Percentiles rank a stretch among this genome's conserved stretches.
Conservation (phyloP, 92 coral and sea anemone species). For the Anthopleura xanthogrammica region DNA sequence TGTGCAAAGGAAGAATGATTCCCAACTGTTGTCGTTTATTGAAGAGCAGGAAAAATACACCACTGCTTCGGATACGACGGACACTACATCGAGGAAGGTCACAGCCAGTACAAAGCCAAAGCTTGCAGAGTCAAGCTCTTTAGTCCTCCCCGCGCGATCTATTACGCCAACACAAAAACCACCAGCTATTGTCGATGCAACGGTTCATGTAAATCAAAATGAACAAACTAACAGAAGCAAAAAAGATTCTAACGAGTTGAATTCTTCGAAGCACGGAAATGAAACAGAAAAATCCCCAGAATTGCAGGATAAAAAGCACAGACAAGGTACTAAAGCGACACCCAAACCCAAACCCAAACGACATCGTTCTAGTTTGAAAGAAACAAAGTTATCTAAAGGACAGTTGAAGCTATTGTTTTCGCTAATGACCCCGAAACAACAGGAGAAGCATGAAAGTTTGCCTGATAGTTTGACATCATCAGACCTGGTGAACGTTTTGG, state of each 20-base stretch:
- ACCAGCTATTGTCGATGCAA: not conserved
- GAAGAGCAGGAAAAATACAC: constrained; percentile 49
- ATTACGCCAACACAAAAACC: not conserved
- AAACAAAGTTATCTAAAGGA: constrained; percentile 20
- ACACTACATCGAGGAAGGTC: not conserved
- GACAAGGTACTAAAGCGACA: not conserved
- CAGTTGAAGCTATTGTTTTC: constrained; percentile 46
- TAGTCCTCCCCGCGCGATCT: constrained; percentile 29
- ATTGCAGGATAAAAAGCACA: not conserved
- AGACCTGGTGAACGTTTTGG: not conserved
- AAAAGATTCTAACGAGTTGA: not conserved
- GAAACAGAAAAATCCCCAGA: not conserved
- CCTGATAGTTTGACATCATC: constrained; percentile 2
- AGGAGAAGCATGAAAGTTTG: not conserved
- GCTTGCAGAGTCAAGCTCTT: not conserved
- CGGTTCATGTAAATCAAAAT: not conserved
- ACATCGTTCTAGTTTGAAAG: not conserved
- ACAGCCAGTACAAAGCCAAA: not conserved
- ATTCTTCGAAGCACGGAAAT: not conserved
- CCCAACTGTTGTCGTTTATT: constrained; percentile 73
- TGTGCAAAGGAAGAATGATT: constrained; percentile 50
- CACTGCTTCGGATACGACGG: not conserved
- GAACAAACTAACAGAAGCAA: not conserved
- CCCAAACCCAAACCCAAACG: not conserved
- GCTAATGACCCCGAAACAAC: constrained; percentile 41